Evolutionary conservation across 1,140 invertebrate genomes (phyloP).

Genomic region (Varroa destructor): DNA sequence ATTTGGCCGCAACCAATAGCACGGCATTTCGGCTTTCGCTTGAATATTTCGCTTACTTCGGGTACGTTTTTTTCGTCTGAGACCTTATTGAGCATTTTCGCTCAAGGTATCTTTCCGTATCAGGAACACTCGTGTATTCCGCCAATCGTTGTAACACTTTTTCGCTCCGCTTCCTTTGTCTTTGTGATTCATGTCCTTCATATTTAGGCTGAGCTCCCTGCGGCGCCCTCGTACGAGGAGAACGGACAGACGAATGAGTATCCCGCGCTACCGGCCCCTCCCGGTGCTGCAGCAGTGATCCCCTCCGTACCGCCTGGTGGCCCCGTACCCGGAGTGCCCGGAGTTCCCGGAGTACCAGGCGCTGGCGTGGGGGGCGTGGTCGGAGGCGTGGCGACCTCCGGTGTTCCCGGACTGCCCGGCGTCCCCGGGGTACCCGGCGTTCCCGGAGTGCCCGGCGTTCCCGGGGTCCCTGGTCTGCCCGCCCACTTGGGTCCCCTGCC

Average conservation of each 20-base stretch:
- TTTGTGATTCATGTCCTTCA: no score
- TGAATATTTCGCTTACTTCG: no score
- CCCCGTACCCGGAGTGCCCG: background rate
- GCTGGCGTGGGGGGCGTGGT: background rate
- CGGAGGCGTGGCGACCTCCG: background rate
- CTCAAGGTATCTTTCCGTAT: no score
- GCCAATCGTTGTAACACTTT: no score
- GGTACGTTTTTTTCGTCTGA: no score
- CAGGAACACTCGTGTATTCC: no score
- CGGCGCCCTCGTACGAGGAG: constrained; percentile 27
- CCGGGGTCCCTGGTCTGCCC: background rate
- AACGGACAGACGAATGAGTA: constrained; percentile 28
- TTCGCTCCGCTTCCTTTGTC: no score
- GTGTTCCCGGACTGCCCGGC: background rate
- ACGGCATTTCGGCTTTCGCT: no score
- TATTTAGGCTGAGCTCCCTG: constrained; percentile 24
- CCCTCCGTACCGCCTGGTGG: background rate
- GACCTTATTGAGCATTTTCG: no score
- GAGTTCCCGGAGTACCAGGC: background rate
- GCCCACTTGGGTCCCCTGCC: constrained; percentile 20
- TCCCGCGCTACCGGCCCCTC: constrained; percentile 25
- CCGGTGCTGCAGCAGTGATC: constrained; percentile 28
- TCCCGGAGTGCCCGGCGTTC: background rate
- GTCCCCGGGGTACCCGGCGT: background rate
- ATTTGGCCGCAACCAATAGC: no score